Evolutionary conservation across 2,888 invertebrate species (phyloP).

Genomic region (Aphodius granarius): DNA sequence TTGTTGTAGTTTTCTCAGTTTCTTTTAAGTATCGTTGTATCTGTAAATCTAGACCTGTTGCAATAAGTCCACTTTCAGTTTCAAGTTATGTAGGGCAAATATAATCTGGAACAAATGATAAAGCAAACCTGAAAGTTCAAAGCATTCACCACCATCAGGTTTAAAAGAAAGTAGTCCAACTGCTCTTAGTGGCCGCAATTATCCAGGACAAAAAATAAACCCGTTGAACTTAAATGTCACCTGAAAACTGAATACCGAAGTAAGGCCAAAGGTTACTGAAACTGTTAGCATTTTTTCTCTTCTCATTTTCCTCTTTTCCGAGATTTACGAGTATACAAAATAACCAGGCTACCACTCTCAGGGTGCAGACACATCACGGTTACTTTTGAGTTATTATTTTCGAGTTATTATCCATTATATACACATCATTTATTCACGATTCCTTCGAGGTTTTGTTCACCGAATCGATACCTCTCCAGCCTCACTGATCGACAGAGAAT

Average conservation of each 20-base stretch:
- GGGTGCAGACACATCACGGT: neutral
- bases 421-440: neutral
- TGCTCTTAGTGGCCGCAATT: neutral
- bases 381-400: too few relatives aligned
- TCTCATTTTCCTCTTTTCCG: neutral
- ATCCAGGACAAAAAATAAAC: neutral
- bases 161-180: neutral
- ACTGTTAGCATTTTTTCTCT: neutral
- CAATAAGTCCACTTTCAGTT: too few relatives aligned
- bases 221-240: neutral
- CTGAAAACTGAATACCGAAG: neutral
- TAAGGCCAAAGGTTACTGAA: neutral
- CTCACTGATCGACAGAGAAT: neutral
- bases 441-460: neutral
- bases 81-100: too few relatives aligned
- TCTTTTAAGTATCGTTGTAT: too few relatives aligned
- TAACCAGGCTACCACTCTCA: neutral
- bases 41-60: too few relatives aligned
- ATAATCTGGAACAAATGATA: too few relatives aligned
- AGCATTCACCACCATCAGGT: neutral
- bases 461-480: neutral
- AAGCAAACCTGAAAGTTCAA: neutral
- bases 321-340: neutral
- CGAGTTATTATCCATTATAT: neutral
- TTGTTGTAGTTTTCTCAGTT: too few relatives aligned